Evolutionary conservation across 1,140 invertebrate species (phyloP), one percentile per base, ranked within the genome.

Genomic region (Brachionus plicatilis): DNA sequence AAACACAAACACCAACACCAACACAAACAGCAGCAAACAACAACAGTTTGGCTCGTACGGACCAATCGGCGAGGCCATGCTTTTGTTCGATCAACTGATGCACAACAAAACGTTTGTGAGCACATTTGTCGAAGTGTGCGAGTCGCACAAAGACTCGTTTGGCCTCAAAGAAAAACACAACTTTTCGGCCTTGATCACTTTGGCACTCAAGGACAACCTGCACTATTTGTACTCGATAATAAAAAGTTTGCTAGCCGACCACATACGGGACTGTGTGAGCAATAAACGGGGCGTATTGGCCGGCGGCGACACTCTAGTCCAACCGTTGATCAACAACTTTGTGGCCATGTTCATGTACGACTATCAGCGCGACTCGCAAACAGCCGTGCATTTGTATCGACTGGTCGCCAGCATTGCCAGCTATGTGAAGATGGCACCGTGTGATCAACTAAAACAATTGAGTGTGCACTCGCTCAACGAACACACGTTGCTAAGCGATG

Each of bases 271-370:
- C 0, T 65, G n/a, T 65, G 11, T 47, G 5, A 65, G 9, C 12
- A n/a, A 0, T 3, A 29, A 60, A 29, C 37, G 8, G 3, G 1
- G 17, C 14, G 2, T 65, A 7, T 41, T 82, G 12, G 27, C 7
- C 12, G 5, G 0, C 20, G 27, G 37, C 6, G 53, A 60, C 12
- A 14, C 6, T 60, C 29, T 82, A 24, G 27, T 68, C 20, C 53
- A 82, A 12, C 65, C 65, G 5, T 43, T 82, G 33, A 1, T 82
- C 1, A 41, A 20, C 29, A 47, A 82, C 41, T 82, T 43, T 9
- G 41, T 82, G 65, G 7, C 53, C 17, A 60, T 82, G 50, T 82
- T 82, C 60, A 82, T 82, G 79, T 82, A 82, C 53, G 79, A 82
- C n/a, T 82, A 45, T 65, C 79, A 82, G n/a, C 72, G 72, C 47